Conservation (phyloP, 2,888 invertebrate species). For the Rhorus exstirpatorius region DNA sequence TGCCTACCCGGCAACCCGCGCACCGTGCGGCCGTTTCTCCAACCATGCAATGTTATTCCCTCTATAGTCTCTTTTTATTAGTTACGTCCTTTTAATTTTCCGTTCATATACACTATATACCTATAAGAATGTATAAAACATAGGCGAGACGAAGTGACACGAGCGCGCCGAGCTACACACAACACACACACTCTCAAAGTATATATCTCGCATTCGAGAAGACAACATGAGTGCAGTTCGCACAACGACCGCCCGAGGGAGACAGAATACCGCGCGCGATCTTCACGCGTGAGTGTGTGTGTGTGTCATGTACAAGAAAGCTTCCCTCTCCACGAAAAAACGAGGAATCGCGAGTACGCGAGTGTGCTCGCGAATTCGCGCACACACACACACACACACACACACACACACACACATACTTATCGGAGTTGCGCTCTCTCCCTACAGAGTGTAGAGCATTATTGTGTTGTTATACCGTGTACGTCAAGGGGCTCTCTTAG, state of each 20-base stretch:
- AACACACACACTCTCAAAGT: conserved; percentile 62
- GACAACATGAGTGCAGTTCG: conserved; percentile 54
- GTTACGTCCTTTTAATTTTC: conserved; percentile 9
- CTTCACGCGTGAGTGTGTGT: conserved; percentile 39
- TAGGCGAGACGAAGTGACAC: conserved; percentile 67
- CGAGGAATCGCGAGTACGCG: conserved; percentile 68
- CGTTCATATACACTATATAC: conserved; percentile 5
- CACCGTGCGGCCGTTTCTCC: no score
- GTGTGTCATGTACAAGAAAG: conserved; percentile 17
- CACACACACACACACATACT: conserved; percentile 71
- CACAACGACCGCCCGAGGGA: conserved; percentile 47
- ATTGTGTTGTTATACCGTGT: conserved; percentile 74
- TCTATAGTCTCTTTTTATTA: neutral
- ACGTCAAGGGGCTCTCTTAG: conserved; percentile 68
- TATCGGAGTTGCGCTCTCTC: conserved; percentile 69
- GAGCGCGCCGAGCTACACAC: conserved; percentile 63
- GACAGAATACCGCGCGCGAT: conserved; percentile 38
- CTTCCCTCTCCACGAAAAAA: neutral
- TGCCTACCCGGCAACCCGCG: no score
- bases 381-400: conserved; percentile 74
- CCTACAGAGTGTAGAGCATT: conserved; percentile 64
- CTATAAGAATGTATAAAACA: conserved; percentile 45
- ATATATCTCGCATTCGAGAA: conserved; percentile 2
- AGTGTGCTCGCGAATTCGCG: conserved; percentile 64
- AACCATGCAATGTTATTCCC: no score